Evolutionary conservation across 2,113 vertebrate genomes (phyloP), one percentile per base, ranked within the genome.

Genomic region (Melanerpes formicivorus): DNA sequence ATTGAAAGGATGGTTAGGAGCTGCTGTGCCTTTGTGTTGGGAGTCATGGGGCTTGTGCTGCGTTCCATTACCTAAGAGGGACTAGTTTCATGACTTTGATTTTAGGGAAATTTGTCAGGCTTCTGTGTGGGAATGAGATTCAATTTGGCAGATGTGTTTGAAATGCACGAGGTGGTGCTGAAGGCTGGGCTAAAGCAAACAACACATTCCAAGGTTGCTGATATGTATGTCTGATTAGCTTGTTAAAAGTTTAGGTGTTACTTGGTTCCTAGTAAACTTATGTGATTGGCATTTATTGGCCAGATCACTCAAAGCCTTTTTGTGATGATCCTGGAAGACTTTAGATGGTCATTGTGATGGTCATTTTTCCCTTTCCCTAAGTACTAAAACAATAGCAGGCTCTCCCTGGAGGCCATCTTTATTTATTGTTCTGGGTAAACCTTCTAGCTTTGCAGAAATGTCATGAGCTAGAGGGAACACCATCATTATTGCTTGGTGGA

Each of bases 191-290:
- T 56, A 34, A 87, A 76, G 81, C 63, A 82, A 87, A 19, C 6
- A 29, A 1, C 23, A 73, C 11, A 2, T 90, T 95, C 26, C 21
- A 44, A 37, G 60, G 58, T 55, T 58, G 34, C 34, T 7, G 5
- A 48, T 88, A 75, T 87, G 50, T 92, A n/a, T 40, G 14, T 54
- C 26, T 58, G 78, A 89, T 82, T 44, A 69, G 50, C 74, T 96
- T 82, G 64, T 82, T 90, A 93, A 92, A 95, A 95, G 40, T 90
- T 95, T 70, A 48, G 37, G 23, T 87, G 46, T 89, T 93, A 54
- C 63, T 92, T 4, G 3, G 60, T 83, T 88, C 62, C 37, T 56
- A 10, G 48, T 64, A 67, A 86, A 85, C 58, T 54, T 79, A 11
- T 0, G 5, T 86, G 86, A 90, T 59, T 90, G 88, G 64, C 62